A percentile compares a stretch with the other conserved stretches of the same genome.
Conservation (phyloP, 2,797 vertebrate species). For the Darevskia mixta region DNA sequence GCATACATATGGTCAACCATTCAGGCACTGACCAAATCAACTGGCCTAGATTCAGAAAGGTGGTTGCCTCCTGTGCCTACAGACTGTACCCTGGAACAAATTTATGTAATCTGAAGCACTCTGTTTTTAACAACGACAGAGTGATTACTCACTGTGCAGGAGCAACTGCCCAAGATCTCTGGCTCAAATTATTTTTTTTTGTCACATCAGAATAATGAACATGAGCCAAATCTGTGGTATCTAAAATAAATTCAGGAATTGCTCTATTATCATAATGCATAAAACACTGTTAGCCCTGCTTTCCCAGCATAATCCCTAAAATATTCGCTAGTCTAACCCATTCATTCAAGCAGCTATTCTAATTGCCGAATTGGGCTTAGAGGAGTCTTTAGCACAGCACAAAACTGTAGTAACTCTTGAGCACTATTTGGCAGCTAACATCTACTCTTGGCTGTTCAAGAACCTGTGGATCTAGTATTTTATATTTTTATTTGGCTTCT, state of each 20-base stretch:
- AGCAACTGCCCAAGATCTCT: background rate
- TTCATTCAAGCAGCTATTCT: background rate
- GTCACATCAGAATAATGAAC: background rate
- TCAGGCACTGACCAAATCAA: no score
- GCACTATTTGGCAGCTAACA: background rate
- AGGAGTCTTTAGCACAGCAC: background rate
- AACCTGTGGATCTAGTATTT: background rate
- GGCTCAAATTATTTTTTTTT: background rate
- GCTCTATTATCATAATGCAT: background rate
- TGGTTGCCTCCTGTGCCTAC: no score
- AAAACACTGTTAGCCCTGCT: background rate
- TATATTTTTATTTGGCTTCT: constrained; percentile 5
- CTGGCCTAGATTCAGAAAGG: no score
- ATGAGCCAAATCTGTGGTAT: background rate
- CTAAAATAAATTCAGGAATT: background rate
- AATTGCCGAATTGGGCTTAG: background rate
- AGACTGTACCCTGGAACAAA: background rate
- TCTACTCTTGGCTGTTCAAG: background rate
- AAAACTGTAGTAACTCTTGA: background rate
- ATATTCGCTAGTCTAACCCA: background rate
- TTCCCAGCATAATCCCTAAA: background rate
- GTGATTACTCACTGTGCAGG: background rate
- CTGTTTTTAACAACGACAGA: background rate
- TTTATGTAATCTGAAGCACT: background rate
- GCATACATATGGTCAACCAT: no score